Conservation (phyloP, 2,888 invertebrate genomes). For the Abrostola triplasia region DNA sequence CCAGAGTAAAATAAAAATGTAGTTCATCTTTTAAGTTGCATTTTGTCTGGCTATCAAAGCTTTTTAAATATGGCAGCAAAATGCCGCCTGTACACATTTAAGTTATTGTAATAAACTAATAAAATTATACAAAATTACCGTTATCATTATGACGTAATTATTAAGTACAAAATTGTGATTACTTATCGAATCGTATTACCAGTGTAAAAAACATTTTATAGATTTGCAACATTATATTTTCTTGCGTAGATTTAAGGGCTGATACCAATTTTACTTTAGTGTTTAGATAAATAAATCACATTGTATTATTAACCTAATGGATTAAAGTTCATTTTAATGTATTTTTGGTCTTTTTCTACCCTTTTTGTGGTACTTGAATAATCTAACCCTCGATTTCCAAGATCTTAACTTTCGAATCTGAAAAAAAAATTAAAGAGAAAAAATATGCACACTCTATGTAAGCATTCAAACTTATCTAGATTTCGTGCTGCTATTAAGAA, state of each 20-base stretch:
- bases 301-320: slow-evolving; percentile 67
- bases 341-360: slow-evolving; percentile 28
- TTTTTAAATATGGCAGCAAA: slow-evolving; percentile 43
- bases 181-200: slow-evolving; percentile 71
- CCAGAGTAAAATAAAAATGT: slow-evolving; percentile 26
- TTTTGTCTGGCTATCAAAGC: slow-evolving; percentile 27
- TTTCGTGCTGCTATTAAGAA: too few species aligned
- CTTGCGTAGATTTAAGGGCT: slow-evolving; percentile 71
- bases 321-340: slow-evolving; percentile 55
- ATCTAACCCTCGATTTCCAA: too few species aligned
- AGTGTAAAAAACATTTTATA: slow-evolving; percentile 73
- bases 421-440: too few species aligned
- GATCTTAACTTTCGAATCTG: too few species aligned
- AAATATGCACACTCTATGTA: too few species aligned
- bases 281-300: slow-evolving; percentile 68
- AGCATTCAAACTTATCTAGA: too few species aligned
- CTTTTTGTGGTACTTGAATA: too few species aligned
- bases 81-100: slow-evolving; percentile 26
- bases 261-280: slow-evolving; percentile 82
- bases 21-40: slow-evolving; percentile 16
- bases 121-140: slow-evolving; percentile 55
- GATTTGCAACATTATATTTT: slow-evolving; percentile 64
- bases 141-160: slow-evolving; percentile 48
- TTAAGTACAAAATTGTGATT: slow-evolving; percentile 78
- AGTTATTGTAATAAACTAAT: slow-evolving; percentile 44